phyloP scores from a whole-genome alignment of 2,797 vertebrate species.

The Halcyon leucocephala region DNA sequence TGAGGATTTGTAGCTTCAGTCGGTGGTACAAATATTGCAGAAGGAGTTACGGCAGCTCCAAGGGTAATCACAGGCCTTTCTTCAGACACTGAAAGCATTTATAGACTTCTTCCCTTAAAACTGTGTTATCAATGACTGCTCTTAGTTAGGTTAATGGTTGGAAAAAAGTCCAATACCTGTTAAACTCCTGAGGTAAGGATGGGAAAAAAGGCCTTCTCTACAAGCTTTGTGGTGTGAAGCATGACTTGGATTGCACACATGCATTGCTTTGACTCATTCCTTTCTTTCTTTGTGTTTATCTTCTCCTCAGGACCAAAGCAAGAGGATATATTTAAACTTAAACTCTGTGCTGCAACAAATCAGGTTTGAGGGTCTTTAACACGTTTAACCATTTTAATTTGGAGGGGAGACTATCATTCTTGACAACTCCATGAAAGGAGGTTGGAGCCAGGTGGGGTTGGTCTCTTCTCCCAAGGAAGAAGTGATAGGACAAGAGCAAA shows the following conservation, averaged over 20 bases:
- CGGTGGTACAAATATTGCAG: neutral
- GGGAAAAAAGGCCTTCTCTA: neutral
- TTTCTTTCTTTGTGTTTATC: neutral
- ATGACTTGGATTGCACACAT: accelerated
- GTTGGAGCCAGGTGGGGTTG: too few relatives aligned
- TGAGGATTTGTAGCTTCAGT: neutral
- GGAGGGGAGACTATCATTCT: too few relatives aligned
- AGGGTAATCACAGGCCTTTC: neutral
- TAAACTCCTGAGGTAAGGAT: neutral
- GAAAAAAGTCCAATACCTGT: neutral
- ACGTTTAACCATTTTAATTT: accelerated
- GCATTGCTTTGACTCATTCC: neutral
- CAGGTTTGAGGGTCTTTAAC: accelerated
- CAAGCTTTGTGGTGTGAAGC: neutral
- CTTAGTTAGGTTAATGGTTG: neutral
- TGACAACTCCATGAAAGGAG: too few relatives aligned
- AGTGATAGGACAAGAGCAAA: too few relatives aligned
- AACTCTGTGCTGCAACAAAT: neutral
- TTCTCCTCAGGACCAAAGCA: neutral
- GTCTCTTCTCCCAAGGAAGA: too few relatives aligned
- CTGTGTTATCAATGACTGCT: neutral
- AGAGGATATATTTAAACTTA: neutral
- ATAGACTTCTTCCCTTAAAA: neutral
- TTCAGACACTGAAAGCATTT: neutral
- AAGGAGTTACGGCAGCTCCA: neutral